Conservation (phyloP, 1,140 invertebrate species). For the Halictus rubicundus region DNA sequence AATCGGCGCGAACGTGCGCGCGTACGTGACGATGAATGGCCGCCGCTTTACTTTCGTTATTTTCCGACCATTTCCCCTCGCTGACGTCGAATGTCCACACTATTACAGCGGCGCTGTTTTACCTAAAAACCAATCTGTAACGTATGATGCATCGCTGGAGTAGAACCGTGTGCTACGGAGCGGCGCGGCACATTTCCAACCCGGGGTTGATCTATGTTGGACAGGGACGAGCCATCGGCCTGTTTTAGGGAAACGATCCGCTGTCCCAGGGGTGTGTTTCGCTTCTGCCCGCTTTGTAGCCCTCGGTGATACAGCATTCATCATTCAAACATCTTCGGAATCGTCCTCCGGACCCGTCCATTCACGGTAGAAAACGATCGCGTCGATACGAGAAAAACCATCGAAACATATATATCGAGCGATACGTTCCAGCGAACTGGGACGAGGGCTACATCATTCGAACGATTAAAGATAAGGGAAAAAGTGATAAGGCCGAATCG, state of each 20-base stretch:
- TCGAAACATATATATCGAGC: slow-evolving; percentile 19
- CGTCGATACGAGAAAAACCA: background rate
- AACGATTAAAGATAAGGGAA: background rate
- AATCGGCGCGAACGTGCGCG: slow-evolving; percentile 43
- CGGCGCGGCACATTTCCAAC: too few relatives aligned
- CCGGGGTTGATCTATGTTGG: slow-evolving; percentile 48
- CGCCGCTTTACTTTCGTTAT: slow-evolving; percentile 65
- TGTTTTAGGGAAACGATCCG: slow-evolving; percentile 64
- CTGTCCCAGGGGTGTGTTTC: slow-evolving; percentile 64
- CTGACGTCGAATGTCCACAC: slow-evolving; percentile 58
- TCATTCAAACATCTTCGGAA: slow-evolving; percentile 65
- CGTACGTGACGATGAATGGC: slow-evolving; percentile 50
- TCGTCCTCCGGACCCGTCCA: slow-evolving; percentile 16
- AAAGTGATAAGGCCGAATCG: background rate
- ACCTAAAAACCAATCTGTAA: slow-evolving; percentile 62
- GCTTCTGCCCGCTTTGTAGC: slow-evolving; percentile 49
- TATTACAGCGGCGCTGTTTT: slow-evolving; percentile 57
- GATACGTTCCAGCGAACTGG: background rate
- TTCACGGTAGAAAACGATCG: background rate
- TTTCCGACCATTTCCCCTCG: slow-evolving; percentile 62
- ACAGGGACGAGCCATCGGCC: slow-evolving; percentile 56
- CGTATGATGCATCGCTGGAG: slow-evolving; percentile 56
- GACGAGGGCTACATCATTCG: background rate
- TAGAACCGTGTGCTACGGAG: background rate
- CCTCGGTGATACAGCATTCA: slow-evolving; percentile 62